These are phyloP conservation scores for Epinephelus awoara DNA, from an alignment of 2,797 vertebrate species.

Conservation along the genomic window DNA sequence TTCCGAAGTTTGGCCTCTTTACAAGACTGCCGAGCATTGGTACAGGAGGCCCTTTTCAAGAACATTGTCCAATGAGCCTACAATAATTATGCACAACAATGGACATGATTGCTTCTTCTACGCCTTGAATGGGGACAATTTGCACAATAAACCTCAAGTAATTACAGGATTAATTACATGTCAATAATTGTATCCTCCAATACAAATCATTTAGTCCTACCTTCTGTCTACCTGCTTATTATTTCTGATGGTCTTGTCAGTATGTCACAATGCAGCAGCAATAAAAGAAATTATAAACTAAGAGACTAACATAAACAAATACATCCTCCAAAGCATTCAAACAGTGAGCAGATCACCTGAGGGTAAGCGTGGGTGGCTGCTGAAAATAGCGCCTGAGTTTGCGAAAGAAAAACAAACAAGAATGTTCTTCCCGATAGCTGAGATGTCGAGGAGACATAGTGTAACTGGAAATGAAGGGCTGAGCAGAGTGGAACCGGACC, in stretches of 20 bases:
- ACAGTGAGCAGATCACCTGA: neutral
- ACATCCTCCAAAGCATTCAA: neutral
- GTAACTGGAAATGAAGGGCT: constrained; percentile 29
- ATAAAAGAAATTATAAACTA: neutral
- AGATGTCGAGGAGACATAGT: constrained; percentile 23
- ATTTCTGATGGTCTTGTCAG: neutral
- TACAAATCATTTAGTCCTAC: neutral
- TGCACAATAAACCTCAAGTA: neutral
- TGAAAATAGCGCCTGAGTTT: constrained; percentile 43
- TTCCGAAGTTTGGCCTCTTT: neutral
- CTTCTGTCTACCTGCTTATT: constrained; percentile 1
- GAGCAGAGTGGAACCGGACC: constrained; percentile 56
- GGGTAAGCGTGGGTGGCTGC: constrained; percentile 14
- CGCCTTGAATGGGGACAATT: neutral
- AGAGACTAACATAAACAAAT: neutral
- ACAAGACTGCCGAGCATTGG: constrained; percentile 13
- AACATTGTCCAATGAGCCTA: neutral
- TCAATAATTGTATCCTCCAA: neutral
- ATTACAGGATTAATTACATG: constrained; percentile 2
- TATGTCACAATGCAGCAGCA: neutral
- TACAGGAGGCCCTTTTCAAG: neutral
- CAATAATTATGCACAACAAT: no score
- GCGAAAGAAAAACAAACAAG: constrained; percentile 24
- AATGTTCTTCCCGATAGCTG: constrained; percentile 51
- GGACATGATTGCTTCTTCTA: neutral